Evolutionary conservation across 2,797 vertebrate genomes (phyloP).

Genomic region (Tragelaphus oryx): DNA sequence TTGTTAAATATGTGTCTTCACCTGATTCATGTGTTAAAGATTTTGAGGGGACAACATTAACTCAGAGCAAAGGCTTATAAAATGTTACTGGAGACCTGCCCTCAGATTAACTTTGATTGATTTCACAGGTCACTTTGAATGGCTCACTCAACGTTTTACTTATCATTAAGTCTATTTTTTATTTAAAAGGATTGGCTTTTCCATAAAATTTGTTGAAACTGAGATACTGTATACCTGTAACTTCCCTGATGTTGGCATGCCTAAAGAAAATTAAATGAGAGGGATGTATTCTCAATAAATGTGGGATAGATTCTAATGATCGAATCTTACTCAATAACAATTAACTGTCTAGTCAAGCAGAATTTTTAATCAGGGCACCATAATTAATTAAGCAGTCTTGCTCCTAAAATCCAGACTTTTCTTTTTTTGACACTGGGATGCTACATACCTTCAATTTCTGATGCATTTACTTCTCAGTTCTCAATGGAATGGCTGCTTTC

Average conservation of each 20-base stretch:
- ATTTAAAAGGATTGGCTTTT: background rate
- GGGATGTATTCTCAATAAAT: background rate
- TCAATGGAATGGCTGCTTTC: background rate
- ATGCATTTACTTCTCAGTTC: background rate
- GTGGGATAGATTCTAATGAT: background rate
- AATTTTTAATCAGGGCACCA: background rate
- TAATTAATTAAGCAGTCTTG: background rate
- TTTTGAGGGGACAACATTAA: background rate
- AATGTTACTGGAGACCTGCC: background rate
- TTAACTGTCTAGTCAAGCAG: background rate
- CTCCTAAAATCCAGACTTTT: background rate
- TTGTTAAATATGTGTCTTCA: background rate
- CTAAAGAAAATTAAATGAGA: background rate
- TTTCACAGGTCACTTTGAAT: background rate
- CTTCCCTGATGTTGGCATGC: background rate
- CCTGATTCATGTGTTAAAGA: background rate
- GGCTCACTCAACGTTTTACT: background rate
- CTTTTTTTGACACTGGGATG: background rate
- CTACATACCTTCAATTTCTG: background rate
- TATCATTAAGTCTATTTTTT: background rate
- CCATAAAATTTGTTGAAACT: background rate
- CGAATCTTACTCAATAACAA: background rate
- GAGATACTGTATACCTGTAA: background rate
- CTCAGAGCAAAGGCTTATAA: background rate
- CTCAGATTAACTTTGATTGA: background rate